Base-by-base conservation (phyloP, 2,888 invertebrate genomes). In the Bellardia pandia region DNA sequence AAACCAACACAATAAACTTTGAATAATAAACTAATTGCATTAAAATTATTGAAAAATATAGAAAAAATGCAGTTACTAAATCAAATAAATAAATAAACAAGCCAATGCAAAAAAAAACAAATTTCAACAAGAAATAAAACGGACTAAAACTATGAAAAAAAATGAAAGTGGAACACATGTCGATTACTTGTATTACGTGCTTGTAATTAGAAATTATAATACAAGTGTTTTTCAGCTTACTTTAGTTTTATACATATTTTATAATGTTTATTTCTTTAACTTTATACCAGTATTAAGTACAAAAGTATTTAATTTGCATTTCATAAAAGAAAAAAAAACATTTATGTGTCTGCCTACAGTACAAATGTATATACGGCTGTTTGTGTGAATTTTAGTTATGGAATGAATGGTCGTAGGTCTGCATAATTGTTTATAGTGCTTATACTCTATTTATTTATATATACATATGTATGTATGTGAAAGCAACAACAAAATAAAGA, bases 161-260 rank as follows among this genome's bases (percentile, higher is more conserved):
- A 87, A 87, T 87, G 85, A 87, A 87, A 87, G 87, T 87, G 87
- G 87, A 87, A 87, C 85, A 87, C 87, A 82, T 87, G 87, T 85
- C 87, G 85, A 85, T 87, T 87, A 51, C 81, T 82, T 68, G 64
- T 85, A 75, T 87, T 85, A 87, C 87, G 87, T 87, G 87, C 85
- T 75, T 75, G 85, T 85, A 87, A 87, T 87, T 85, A 87, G 85
- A 85, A 87, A 87, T 85, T 81, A 71, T 78, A 76, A 71, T 81
- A 69, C 56, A 71, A 81, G 13, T 66, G 64, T 45, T 82, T 85
- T 82, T 81, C 23, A 23, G 75, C 79, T 79, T 85, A 75, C 56
- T 11, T 40, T 40, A 42, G 30, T 62, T 77, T 56, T 42, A n/a
- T 69, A 60, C 16, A 53, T 80, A 51, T 40, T 33, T 13, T 75